Conservation (phyloP, 2,113 vertebrate species). For the Ondatra zibethicus region DNA sequence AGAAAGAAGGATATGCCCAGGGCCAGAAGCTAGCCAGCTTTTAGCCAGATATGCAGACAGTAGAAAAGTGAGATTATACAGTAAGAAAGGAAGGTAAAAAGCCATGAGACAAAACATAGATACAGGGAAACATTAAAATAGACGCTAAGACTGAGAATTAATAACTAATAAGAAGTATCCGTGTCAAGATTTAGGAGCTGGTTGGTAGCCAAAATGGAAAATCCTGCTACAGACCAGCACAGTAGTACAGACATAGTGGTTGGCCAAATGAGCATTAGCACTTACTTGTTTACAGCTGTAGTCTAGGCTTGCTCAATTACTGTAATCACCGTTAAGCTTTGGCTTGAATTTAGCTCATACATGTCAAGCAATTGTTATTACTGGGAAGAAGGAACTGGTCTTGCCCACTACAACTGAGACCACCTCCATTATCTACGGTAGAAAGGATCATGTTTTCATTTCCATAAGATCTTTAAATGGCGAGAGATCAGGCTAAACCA, state of each 20-base stretch:
- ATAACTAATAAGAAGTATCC: background rate
- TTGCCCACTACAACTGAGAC: accelerated
- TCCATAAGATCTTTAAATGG: background rate
- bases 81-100: background rate
- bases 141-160: background rate
- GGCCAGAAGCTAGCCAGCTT: background rate
- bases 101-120: background rate
- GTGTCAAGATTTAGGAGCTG: background rate
- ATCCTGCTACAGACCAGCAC: background rate
- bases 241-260: background rate
- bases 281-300: background rate
- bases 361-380: background rate
- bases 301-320: background rate
- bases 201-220: background rate
- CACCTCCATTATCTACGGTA: accelerated
- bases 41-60: background rate
- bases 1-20: background rate
- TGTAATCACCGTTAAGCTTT: background rate
- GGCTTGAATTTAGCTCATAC: background rate
- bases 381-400: accelerated
- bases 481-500: accelerated
- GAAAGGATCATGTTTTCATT: accelerated
- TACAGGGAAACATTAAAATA: background rate
- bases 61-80: background rate
- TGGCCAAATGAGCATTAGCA: background rate